Evolutionary conservation across 2,113 vertebrate species (phyloP), one percentile per base, ranked within the genome.

Genomic region (Paratilapia polleni): DNA sequence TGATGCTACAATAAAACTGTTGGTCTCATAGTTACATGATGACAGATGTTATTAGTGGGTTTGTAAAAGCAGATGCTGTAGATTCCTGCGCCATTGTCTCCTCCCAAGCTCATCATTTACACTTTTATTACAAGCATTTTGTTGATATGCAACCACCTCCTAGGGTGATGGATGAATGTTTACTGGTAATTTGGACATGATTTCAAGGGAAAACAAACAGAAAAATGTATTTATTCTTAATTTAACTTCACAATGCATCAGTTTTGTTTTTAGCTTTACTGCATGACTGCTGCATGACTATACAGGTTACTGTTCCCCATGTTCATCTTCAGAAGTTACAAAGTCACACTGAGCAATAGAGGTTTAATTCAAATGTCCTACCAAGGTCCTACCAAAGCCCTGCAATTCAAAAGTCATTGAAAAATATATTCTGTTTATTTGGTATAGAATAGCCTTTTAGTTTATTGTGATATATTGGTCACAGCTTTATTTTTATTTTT

Each of bases 341-440:
- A 38, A 89, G 82, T 85, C n/a, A 78, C 77, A 41, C 14, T 73
- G 77, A 85, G 78, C 78, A 68, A 80, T 84, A 54, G 57, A 13
- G 5, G 63, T 84, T 90, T 92, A 89, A 92, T 90, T 79, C 43
- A 85, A 81, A 62, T 63, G 43, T 24, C 62, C 70, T 76, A 57
- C 81, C 34, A 47, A 89, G n/a, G n/a, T n/a, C n/a, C n/a, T n/a
- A n/a, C n/a, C n/a, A n/a, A n/a, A 86, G 61, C 81, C 83, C 85
- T 54, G 47, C 80, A 77, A 41, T 68, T 68, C 43, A 68, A 47
- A 1, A 47, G 4, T 19, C 14, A 68, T 49, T 47, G 26, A 38
- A 22, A 68, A 6, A n/a, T n/a, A n/a, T n/a, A n/a, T 68, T 68
- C 41, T 19, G 26, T 68, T 84, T 52, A n/a, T 52, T 64, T 20